These are phyloP conservation scores for Scortum barcoo DNA, from an alignment of 2,113 vertebrate genomes.

Conservation along the genomic window DNA sequence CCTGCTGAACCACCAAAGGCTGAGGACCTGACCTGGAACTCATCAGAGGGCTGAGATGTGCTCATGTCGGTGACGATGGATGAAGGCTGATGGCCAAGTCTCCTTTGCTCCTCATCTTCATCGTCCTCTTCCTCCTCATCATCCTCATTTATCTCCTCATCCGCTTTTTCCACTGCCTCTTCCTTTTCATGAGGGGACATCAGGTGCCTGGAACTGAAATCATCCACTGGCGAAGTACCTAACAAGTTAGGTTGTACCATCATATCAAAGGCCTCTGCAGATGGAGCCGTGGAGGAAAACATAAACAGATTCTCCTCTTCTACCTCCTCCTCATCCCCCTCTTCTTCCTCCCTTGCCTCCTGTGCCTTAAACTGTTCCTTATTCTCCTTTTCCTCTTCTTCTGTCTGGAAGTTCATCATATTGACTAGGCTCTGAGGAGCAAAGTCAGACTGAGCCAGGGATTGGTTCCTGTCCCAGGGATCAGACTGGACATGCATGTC, in stretches of 20 bases:
- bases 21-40: slow-evolving; percentile 68
- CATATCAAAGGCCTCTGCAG: slow-evolving; percentile 47
- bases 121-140: slow-evolving; percentile 74
- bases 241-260: slow-evolving; percentile 53
- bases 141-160: slow-evolving; percentile 86
- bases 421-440: slow-evolving; percentile 44
- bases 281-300: slow-evolving; percentile 35
- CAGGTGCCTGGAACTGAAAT: slow-evolving; percentile 50
- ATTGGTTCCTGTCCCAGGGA: slow-evolving; percentile 58
- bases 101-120: slow-evolving; percentile 78
- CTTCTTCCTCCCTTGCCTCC: slow-evolving; percentile 20
- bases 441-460: slow-evolving; percentile 12
- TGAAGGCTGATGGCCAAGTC: slow-evolving; percentile 71
- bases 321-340: slow-evolving; percentile 44
- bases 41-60: slow-evolving; percentile 75
- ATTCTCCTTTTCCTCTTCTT: slow-evolving; percentile 41
- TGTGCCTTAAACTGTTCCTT: slow-evolving; percentile 32
- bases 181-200: slow-evolving; percentile 76
- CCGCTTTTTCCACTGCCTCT: slow-evolving; percentile 84
- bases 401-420: slow-evolving; percentile 50
- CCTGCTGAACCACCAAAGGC: slow-evolving; percentile 62
- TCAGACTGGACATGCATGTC: slow-evolving; percentile 62
- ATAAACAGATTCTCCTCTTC: slow-evolving; percentile 68
- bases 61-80: slow-evolving; percentile 71
- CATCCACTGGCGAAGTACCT: slow-evolving; percentile 44